phyloP scores from a whole-genome alignment of 2,888 invertebrate genomes.

The Vannuccia rotundouncinata region DNA sequence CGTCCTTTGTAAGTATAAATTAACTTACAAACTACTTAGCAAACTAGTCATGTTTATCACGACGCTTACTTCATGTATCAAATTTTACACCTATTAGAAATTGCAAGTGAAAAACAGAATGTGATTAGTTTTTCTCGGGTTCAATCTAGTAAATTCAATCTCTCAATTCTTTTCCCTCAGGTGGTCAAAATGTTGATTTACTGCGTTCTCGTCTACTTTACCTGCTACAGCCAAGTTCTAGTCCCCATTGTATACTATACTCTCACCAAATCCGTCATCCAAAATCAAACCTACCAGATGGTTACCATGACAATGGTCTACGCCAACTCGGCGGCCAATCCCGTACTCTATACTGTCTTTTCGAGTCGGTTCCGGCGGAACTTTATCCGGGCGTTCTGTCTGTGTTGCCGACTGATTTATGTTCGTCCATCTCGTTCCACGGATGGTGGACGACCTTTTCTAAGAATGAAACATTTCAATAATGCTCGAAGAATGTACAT shows the following conservation, averaged over 20 bases:
- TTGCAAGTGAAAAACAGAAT: no score
- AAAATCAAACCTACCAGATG: constrained; percentile 51
- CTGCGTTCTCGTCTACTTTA: constrained; percentile 57
- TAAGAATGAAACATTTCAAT: not conserved
- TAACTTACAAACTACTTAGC: no score
- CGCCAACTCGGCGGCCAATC: constrained; percentile 57
- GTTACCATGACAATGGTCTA: constrained; percentile 54
- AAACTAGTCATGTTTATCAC: no score
- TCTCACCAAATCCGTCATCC: constrained; percentile 46
- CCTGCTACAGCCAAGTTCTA: constrained; percentile 58
- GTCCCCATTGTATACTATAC: constrained; percentile 52
- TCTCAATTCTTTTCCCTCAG: constrained; percentile 41
- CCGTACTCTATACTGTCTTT: constrained; percentile 56
- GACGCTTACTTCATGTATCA: no score
- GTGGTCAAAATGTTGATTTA: constrained; percentile 59
- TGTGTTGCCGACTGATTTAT: not conserved
- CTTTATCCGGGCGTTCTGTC: constrained; percentile 41
- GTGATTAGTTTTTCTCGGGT: no score
- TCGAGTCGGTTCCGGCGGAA: constrained; percentile 55
- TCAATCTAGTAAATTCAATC: no score
- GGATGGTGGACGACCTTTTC: not conserved
- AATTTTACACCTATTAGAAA: no score
- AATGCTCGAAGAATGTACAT: not conserved
- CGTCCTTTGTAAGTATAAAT: no score
- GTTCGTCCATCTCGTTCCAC: not conserved